Base-by-base conservation (phyloP, 2,888 invertebrate genomes). In the Drosophila diplacantha region DNA sequence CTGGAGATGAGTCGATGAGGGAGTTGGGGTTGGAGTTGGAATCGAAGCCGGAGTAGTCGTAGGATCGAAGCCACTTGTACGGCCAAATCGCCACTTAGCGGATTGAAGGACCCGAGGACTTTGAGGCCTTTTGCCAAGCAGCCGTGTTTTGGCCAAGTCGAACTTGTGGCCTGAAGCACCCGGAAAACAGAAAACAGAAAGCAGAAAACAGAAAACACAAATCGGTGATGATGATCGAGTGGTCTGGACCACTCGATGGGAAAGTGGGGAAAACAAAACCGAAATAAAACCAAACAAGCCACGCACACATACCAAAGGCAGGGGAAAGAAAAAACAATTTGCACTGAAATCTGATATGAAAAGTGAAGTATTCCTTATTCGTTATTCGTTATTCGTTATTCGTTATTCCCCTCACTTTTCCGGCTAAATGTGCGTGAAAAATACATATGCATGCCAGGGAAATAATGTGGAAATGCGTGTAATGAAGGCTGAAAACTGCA, bases 311-410 rank as follows among this genome's bases (percentile, higher is more conserved):
- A 29, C 44, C 16, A 16, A 51, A 4, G 7, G 3, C 1, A 31
- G 38, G 14, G 34, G 32, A 35, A 44, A 50, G 63, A 35, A 44
- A 50, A 38, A 37, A 58, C 77, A 62, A 78, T 83, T 81, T 72
- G 77, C 84, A 80, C 74, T 79, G 81, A 83, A 81, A 81, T 81
- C 65, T 60, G 81, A 81, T 84, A 79, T 79, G 73, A 71, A 81
- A 80, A 81, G 69, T 74, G 67, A 79, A 79, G 80, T 51, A 71
- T 50, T 59, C 65, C 24, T 20, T 41, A 31, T n/a, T n/a, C n/a
- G n/a, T n/a, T n/a, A n/a, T n/a, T n/a, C n/a, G n/a, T n/a, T n/a
- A n/a, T n/a, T n/a, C n/a, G n/a, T n/a, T 51, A 71, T 50, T 59
- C 65, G 20, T 20, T 41, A 31, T 50, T 22, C 62, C 43, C 41